These are phyloP conservation scores for Chelonoidis abingdonii DNA, from an alignment of 2,113 vertebrate genomes.

Conservation along the genomic window DNA sequence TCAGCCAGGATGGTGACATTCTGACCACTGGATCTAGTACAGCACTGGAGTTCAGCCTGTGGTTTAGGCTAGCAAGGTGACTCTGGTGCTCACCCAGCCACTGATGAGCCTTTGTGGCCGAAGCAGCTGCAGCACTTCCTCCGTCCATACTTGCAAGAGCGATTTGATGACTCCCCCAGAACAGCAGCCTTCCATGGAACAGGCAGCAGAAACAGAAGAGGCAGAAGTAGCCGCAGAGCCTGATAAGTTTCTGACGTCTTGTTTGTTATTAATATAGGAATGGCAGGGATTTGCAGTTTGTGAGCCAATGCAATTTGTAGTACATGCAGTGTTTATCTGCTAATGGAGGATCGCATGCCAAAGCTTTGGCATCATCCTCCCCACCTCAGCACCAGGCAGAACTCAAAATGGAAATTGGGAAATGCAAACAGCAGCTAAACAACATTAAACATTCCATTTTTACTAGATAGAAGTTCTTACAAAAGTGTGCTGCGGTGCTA, in stretches of 20 bases:
- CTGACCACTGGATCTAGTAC: neutral
- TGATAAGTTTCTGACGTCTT: neutral
- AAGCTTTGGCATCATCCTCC: neutral
- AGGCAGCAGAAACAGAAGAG: neutral
- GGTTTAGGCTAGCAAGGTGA: neutral
- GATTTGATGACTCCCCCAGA: neutral
- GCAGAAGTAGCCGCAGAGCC: neutral
- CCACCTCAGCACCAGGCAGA: neutral
- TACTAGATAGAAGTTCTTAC: neutral
- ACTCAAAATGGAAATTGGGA: neutral
- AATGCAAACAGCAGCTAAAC: neutral
- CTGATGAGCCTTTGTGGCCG: neutral
- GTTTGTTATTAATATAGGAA: neutral
- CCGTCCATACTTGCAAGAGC: fast-evolving
- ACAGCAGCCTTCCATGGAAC: neutral
- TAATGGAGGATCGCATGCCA: neutral
- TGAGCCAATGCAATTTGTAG: neutral
- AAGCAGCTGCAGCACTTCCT: neutral
- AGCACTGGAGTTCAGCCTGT: neutral
- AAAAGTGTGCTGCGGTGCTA: neutral
- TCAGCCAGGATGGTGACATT: neutral
- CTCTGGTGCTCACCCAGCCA: neutral
- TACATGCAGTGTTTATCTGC: neutral
- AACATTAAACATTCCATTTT: neutral
- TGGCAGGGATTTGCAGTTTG: neutral